Conservation (phyloP, 1,140 invertebrate genomes). For the Calephelis nemesis region DNA sequence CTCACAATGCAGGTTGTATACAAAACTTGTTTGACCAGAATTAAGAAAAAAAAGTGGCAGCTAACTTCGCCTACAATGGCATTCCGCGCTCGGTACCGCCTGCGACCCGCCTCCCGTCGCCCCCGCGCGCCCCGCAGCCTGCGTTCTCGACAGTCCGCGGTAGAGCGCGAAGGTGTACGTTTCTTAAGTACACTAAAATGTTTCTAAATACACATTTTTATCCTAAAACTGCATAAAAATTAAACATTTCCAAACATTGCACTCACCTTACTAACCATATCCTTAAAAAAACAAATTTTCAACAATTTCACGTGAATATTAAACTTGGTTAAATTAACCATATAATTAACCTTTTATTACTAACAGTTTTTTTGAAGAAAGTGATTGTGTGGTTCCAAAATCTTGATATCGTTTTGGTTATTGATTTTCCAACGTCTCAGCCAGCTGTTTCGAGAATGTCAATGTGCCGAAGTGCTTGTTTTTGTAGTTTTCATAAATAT, state of each 20-base stretch:
- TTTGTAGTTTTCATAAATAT: conserved; percentile 8
- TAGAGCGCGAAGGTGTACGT: conserved; percentile 57
- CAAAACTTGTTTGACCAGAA: conserved; percentile 78
- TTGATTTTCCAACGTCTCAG: conserved; percentile 61
- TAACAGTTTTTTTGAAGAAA: conserved; percentile 22
- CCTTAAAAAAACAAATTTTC: not conserved
- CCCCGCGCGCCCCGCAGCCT: conserved; percentile 52
- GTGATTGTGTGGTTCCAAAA: conserved; percentile 31
- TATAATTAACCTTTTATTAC: conserved; percentile 19
- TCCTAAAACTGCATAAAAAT: conserved; percentile 40
- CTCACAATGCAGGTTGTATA: conserved; percentile 78
- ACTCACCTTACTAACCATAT: not conserved
- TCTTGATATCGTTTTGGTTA: conserved; percentile 52
- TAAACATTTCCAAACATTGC: conserved; percentile 7
- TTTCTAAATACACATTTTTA: conserved; percentile 27
- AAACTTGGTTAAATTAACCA: not conserved
- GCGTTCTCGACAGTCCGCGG: conserved; percentile 49
- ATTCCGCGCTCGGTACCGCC: conserved; percentile 59
- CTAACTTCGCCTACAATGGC: conserved; percentile 76
- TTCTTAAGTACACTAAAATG: conserved; percentile 39
- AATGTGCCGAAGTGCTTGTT: conserved; percentile 22
- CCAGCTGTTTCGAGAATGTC: conserved; percentile 68
- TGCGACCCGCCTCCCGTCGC: conserved; percentile 56
- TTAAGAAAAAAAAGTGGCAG: conserved; percentile 74
- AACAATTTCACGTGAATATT: not conserved